phyloP scores from a whole-genome alignment of 2,888 invertebrate species.

The Sisyra nigra region DNA sequence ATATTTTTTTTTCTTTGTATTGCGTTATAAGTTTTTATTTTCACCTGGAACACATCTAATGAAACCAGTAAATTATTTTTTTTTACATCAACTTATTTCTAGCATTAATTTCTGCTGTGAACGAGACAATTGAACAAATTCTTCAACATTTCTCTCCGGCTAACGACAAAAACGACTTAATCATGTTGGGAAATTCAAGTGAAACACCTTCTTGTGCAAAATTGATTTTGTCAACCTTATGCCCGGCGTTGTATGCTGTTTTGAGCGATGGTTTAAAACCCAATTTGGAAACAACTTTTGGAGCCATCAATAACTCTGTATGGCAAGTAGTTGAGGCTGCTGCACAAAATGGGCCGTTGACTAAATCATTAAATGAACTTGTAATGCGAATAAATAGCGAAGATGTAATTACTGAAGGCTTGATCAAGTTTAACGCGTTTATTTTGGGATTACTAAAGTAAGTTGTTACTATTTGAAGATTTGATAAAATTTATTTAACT shows the following conservation, averaged over 20 bases:
- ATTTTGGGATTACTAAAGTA: constrained; percentile 74
- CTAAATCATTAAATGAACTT: constrained; percentile 67
- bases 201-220: constrained; percentile 51
- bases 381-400: constrained; percentile 70
- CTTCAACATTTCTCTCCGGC: constrained; percentile 53
- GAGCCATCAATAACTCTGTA: constrained; percentile 69
- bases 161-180: constrained; percentile 43
- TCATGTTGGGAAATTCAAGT: constrained; percentile 38
- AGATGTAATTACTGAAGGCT: constrained; percentile 65
- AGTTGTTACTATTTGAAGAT: constrained; percentile 21
- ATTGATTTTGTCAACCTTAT: constrained; percentile 56
- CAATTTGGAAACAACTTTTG: constrained; percentile 67
- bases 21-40: too few species aligned
- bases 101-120: constrained; percentile 57
- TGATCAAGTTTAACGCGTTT: constrained; percentile 79
- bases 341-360: constrained; percentile 71
- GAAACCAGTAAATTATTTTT: constrained; percentile 1
- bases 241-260: constrained; percentile 70
- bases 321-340: constrained; percentile 85
- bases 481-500: constrained; percentile 1
- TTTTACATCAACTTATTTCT: constrained; percentile 17
- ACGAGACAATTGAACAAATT: constrained; percentile 58
- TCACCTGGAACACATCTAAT: too few species aligned
- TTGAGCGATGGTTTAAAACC: constrained; percentile 74
- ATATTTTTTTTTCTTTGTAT: too few species aligned